A percentile compares a stretch with the other conserved stretches of the same genome.
phyloP scores from a whole-genome alignment of 1,140 invertebrate species.

The Bombus huntii region DNA sequence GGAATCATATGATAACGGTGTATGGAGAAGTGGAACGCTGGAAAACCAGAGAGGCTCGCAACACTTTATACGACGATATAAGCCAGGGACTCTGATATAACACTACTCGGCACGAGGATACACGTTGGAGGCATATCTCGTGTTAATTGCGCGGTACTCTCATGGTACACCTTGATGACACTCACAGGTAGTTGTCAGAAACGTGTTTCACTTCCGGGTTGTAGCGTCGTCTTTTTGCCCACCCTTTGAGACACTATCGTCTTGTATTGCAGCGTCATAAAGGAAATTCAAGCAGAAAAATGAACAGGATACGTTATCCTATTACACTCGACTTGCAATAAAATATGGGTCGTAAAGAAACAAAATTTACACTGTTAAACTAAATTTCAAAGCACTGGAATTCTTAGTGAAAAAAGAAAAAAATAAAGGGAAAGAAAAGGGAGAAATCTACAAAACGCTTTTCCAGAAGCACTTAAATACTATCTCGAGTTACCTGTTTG shows the following conservation, averaged over 20 bases:
- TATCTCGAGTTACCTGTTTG: background rate
- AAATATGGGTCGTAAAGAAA: background rate
- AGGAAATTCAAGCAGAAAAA: conserved; percentile 5
- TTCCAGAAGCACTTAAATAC: background rate
- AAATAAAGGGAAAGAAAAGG: background rate
- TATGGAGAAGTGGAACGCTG: conserved; percentile 6
- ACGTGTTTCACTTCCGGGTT: conserved; percentile 54
- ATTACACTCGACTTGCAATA: background rate
- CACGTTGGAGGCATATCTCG: conserved; percentile 44
- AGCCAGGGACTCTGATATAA: conserved; percentile 20
- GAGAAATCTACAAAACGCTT: background rate
- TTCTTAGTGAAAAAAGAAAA: background rate
- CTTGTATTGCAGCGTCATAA: conserved; percentile 4
- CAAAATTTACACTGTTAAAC: no score
- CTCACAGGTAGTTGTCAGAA: conserved; percentile 46
- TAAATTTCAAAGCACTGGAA: no score
- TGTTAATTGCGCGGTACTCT: conserved; percentile 53
- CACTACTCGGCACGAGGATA: conserved; percentile 20
- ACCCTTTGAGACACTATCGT: background rate
- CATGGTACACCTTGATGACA: conserved; percentile 42
- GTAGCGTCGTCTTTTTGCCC: background rate
- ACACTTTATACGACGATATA: background rate
- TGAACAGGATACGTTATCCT: background rate
- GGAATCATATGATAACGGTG: background rate
- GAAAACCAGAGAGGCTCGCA: background rate